Evolutionary conservation across 2,888 invertebrate genomes (phyloP).

Genomic region (Mallateleia sp.): DNA sequence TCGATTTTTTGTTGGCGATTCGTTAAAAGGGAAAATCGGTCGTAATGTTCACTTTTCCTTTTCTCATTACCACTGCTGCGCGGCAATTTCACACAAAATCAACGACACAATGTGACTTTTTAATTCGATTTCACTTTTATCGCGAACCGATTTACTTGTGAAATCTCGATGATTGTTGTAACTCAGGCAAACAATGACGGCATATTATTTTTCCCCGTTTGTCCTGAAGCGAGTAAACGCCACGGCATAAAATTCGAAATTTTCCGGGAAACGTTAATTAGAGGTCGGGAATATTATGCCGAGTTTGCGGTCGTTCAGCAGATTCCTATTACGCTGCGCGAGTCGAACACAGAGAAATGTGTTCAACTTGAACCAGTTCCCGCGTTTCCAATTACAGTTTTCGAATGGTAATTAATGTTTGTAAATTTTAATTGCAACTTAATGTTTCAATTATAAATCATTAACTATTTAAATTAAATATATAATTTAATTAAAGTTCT

Average conservation of each 20-base stretch:
- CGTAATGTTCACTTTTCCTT: too few relatives aligned
- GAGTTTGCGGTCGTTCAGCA: constrained; percentile 53
- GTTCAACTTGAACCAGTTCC: constrained; percentile 67
- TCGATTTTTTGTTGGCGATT: too few relatives aligned
- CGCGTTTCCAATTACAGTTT: constrained; percentile 53
- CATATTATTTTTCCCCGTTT: constrained; percentile 55
- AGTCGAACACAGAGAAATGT: constrained; percentile 39
- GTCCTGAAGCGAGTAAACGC: constrained; percentile 21
- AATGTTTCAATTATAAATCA: too few relatives aligned
- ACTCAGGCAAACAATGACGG: constrained; percentile 22
- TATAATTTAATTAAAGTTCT: too few relatives aligned
- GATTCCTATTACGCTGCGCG: constrained; percentile 42
- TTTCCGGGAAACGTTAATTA: constrained; percentile 57
- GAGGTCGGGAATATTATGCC: constrained; percentile 64
- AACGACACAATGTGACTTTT: too few relatives aligned
- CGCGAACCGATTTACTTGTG: constrained; percentile 15
- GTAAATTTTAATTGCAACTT: constrained; percentile 42
- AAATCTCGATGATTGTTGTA: constrained; percentile 28
- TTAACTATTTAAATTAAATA: too few relatives aligned
- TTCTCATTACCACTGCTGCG: too few relatives aligned
- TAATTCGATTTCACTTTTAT: constrained; percentile 33
- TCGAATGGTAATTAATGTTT: constrained; percentile 64
- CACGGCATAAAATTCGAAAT: constrained; percentile 36
- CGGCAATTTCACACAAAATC: too few relatives aligned
- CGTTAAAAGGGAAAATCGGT: too few relatives aligned